phyloP scores from a whole-genome alignment of 2,113 vertebrate genomes.

The Brachionichthys hirsutus region DNA sequence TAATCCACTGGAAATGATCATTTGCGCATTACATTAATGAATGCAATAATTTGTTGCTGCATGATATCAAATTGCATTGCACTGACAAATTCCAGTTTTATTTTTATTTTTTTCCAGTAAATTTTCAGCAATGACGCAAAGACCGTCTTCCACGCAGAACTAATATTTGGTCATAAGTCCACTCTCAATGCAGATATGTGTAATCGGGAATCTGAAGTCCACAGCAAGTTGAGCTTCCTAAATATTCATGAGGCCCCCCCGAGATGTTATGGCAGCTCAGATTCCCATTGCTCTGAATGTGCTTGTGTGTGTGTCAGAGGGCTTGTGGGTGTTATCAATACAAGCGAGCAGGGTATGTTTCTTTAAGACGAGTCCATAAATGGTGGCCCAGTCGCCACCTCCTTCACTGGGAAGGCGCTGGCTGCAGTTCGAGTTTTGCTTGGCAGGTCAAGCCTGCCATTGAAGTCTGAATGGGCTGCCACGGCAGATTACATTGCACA shows the following conservation, averaged over 20 bases:
- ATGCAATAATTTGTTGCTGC: too few species aligned
- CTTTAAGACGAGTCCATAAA: constrained; percentile 98
- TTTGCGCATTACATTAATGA: too few species aligned
- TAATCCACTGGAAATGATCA: too few species aligned
- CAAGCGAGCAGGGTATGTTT: constrained; percentile 89
- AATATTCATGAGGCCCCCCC: constrained; percentile 28
- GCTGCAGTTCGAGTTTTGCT: constrained; percentile 93
- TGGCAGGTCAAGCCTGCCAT: constrained; percentile 98
- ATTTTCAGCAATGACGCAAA: not conserved
- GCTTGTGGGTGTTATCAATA: constrained; percentile 83
- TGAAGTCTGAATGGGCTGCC: constrained; percentile 98
- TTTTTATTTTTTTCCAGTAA: too few species aligned
- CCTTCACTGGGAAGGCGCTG: constrained; percentile 86
- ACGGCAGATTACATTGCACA: constrained; percentile 99
- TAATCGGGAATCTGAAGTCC: not conserved
- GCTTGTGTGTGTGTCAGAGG: constrained; percentile 27
- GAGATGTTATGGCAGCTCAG: constrained; percentile 18
- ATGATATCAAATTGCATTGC: too few species aligned
- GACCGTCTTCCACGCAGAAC: not conserved
- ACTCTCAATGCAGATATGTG: not conserved
- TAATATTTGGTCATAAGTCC: constrained; percentile 4
- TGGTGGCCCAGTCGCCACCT: constrained; percentile 93
- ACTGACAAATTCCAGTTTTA: not conserved
- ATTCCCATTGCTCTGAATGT: constrained; percentile 17
- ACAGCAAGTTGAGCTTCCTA: constrained; percentile 19